Base-by-base conservation (phyloP, 2,888 invertebrate genomes). In the Rutpela maculata region DNA sequence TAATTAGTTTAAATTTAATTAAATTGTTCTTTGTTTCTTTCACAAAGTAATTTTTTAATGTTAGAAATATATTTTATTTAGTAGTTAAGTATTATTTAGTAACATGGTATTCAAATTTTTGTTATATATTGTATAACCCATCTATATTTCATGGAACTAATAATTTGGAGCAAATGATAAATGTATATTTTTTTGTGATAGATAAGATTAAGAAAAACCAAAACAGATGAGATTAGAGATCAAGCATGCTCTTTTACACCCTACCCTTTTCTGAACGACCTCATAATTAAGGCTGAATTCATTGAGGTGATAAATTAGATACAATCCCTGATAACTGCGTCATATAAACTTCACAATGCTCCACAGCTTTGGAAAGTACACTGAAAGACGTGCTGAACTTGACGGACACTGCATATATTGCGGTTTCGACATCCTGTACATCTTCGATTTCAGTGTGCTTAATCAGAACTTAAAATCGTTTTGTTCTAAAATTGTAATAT, bases 271-370 rank as follows among this genome's bases (percentile, higher is more conserved):
- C 31, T 18, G 35, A 35, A 11, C n/a, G n/a, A 59, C 56, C 59
- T 57, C 35, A 57, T 69, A 59, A 59, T 68, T 68, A 67, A 55
- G 19, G 26, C n/a, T 56, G 55, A 67, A 31, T 59, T 59, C 57
- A 69, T n/a, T 11, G 68, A 67, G 55, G 57, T 59, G 59, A 50
- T 69, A 69, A 69, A 69, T 69, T 69, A 69, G 31, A 69, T 35
- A 69, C 12, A 22, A 62, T 31, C 57, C 26, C 26, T 56, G 50
- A 67, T 57, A 22, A 69, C 22, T 69, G 12, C 56, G 1, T 57
- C 17, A 57, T 69, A 69, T 67, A 43, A 55, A 67, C 26, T 26
- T 43, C 15, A 15, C 19, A 67, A 26, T 22, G 31, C 2, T 19
- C 12, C 26, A 55, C 15, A n/a, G 55, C 31, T 55, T 31, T 9